Percentiles rank a stretch among this genome's conserved stretches.
Conservation (phyloP, 2,888 invertebrate genomes). For the Scelioninae gen. 1 region DNA sequence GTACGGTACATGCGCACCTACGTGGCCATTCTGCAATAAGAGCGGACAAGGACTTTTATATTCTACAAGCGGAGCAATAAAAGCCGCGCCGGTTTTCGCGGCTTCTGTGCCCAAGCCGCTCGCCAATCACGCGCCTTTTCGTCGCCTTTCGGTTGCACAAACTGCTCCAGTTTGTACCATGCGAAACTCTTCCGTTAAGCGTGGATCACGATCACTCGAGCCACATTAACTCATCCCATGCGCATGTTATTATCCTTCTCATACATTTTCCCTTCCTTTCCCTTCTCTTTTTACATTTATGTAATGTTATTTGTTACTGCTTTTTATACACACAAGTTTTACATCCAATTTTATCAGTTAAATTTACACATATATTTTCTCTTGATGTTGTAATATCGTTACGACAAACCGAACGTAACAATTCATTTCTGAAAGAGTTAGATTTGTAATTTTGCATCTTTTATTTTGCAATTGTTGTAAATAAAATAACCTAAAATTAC, state of each 20-base stretch:
- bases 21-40: slow-evolving; percentile 72
- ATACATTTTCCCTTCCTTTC: slow-evolving; percentile 5
- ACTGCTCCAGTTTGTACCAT: slow-evolving; percentile 57
- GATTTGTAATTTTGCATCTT: too few species aligned
- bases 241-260: slow-evolving; percentile 46
- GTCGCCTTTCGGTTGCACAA: slow-evolving; percentile 47
- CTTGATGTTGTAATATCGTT: too few species aligned
- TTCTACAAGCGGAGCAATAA: slow-evolving; percentile 73
- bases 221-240: slow-evolving; percentile 46
- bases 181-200: slow-evolving; percentile 59
- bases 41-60: slow-evolving; percentile 76
- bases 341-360: not conserved
- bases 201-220: slow-evolving; percentile 40
- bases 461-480: too few species aligned
- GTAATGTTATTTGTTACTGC: slow-evolving; percentile 26
- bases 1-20: slow-evolving; percentile 67
- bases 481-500: too few species aligned
- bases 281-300: slow-evolving; percentile 8
- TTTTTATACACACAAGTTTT: slow-evolving; percentile 2
- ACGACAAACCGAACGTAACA: too few species aligned
- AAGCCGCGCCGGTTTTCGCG: slow-evolving; percentile 72
- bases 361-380: too few species aligned
- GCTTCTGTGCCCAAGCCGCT: slow-evolving; percentile 72
- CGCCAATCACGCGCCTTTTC: slow-evolving; percentile 53
- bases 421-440: too few species aligned